phyloP scores from a whole-genome alignment of 2,113 vertebrate species.

The Leptobrachium leishanense region DNA sequence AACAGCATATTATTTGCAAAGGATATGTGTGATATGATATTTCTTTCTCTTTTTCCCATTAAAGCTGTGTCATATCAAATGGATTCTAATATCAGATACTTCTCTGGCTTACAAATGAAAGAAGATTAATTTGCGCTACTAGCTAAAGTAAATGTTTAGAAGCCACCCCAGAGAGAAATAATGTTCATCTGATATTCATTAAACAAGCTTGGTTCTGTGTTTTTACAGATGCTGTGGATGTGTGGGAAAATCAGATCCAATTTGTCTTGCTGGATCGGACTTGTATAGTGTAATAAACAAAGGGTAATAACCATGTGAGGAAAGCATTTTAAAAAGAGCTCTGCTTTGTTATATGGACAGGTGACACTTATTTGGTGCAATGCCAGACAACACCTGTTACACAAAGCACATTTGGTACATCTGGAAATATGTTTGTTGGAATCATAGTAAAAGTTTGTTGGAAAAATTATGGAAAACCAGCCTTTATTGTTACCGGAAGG shows the following conservation, averaged over 20 bases:
- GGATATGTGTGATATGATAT: no score
- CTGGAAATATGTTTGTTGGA: constrained; percentile 2
- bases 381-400: constrained; percentile 17
- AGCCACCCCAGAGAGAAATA: not conserved
- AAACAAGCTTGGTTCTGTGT: constrained; percentile 23
- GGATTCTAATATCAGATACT: no score
- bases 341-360: constrained; percentile 35
- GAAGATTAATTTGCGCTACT: no score
- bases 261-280: constrained; percentile 48
- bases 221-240: constrained; percentile 38
- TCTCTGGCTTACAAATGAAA: no score
- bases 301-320: constrained; percentile 28
- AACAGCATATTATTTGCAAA: no score
- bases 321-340: constrained; percentile 13
- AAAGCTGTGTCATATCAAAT: no score
- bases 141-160: not conserved
- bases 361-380: constrained; percentile 38
- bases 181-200: constrained; percentile 8
- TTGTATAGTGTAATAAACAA: constrained; percentile 20
- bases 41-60: no score
- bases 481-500: constrained; percentile 18
- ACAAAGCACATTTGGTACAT: not conserved
- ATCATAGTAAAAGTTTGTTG: constrained; percentile 54
- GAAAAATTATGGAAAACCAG: constrained; percentile 43
- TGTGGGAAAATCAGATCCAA: constrained; percentile 33